Evolutionary conservation across 2,113 vertebrate species (phyloP).

Genomic region (Furnarius figulus): DNA sequence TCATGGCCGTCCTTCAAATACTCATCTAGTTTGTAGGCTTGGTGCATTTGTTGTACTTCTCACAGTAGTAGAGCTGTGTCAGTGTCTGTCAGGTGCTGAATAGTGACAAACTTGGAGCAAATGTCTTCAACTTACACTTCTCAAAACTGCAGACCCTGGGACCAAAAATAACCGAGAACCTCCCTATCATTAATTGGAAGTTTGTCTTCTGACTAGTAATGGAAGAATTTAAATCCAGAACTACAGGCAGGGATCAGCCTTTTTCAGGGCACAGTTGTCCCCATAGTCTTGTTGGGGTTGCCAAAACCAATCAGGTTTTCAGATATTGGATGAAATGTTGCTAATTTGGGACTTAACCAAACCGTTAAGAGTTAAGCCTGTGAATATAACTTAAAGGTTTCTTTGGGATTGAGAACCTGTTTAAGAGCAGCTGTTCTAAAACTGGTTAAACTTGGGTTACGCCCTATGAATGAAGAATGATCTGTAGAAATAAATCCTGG

Average conservation of each 20-base stretch:
- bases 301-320: not conserved
- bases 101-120: slow-evolving; percentile 16
- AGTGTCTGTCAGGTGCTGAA: slow-evolving; percentile 19
- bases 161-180: slow-evolving; percentile 24
- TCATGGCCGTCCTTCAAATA: slow-evolving; percentile 20
- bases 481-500: not conserved
- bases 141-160: slow-evolving; percentile 61
- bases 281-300: not conserved
- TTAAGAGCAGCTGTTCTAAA: not conserved
- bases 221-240: not conserved
- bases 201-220: not conserved
- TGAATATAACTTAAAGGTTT: not conserved
- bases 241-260: not conserved
- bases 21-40: slow-evolving; percentile 20
- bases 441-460: not conserved
- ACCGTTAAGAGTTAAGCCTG: not conserved
- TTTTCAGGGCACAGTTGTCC: not conserved
- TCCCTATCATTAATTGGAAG: not conserved
- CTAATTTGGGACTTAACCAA: not conserved
- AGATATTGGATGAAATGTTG: not conserved
- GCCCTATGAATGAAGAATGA: slow-evolving; percentile 4
- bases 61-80: not conserved
- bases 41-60: not conserved
- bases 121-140: slow-evolving; percentile 29
- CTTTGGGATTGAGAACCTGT: slow-evolving; percentile 21